These are phyloP conservation scores for Dermatemys mawii DNA, from an alignment of 2,113 vertebrate species.

Conservation along the genomic window DNA sequence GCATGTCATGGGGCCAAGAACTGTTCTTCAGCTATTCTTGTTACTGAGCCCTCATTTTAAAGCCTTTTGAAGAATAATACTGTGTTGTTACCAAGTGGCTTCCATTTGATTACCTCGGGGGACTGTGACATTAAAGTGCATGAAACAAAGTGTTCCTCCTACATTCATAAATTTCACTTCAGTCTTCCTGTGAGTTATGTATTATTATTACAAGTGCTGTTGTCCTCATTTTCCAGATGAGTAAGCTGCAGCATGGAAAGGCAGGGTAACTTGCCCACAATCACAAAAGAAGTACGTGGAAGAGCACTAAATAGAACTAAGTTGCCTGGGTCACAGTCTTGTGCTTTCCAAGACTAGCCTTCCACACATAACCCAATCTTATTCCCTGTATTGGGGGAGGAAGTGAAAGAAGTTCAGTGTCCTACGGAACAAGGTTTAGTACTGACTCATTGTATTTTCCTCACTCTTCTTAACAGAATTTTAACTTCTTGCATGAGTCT, in stretches of 20 bases:
- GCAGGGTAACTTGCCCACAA: neutral
- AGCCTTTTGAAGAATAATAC: neutral
- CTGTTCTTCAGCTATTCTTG: neutral
- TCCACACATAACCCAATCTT: neutral
- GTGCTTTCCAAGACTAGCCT: neutral
- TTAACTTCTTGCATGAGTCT: neutral
- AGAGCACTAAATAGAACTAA: neutral
- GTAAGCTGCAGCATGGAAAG: neutral
- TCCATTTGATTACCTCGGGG: neutral
- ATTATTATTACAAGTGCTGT: neutral
- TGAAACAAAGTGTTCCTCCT: neutral
- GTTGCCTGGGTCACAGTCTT: neutral
- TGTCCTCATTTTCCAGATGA: neutral
- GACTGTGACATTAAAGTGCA: neutral
- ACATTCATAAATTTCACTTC: neutral
- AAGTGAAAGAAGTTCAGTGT: neutral
- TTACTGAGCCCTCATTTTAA: neutral
- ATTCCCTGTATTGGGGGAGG: neutral
- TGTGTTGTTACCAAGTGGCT: neutral
- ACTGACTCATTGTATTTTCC: neutral
- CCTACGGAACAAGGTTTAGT: neutral
- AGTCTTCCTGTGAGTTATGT: neutral
- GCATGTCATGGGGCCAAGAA: rapidly evolving
- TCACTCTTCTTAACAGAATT: neutral
- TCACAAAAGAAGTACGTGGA: neutral